Evolutionary conservation across 2,888 invertebrate genomes (phyloP), one percentile per base, ranked within the genome.

Genomic region (Gnatocerus cornutus): DNA sequence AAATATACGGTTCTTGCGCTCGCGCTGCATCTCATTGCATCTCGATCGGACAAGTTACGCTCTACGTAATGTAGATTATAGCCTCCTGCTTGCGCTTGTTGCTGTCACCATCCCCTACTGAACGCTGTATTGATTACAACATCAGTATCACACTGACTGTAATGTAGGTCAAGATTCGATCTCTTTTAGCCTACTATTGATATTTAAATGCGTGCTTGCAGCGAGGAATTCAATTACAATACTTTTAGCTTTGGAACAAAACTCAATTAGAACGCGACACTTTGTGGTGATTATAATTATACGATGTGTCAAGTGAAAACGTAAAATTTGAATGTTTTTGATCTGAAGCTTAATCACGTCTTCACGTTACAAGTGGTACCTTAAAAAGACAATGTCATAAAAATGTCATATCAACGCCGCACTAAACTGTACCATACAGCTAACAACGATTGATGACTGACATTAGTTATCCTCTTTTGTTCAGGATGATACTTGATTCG

Each of bases 81-180:
- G 48, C 55, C 63, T 63, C 63, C 16, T 37, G 61, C 53, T 63
- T 43, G 71, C 43, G 63, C 59, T 58, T 62, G 61, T 39, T 66
- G 71, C 76, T 75, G 74, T 77, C 74, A 77, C 74, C 79, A 78
- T 78, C 80, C 79, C 79, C 77, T 77, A 73, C 71, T 72, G 75
- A 72, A 75, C 41, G 69, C 72, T 68, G 75, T 80, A 80, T 81
- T 80, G 81, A 82, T 82, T 82, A 77, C 78, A 78, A 72, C 79
- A 81, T 81, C 79, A 81, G 81, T 80, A 81, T 80, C 73, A 71
- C 69, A 73, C 68, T 61, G 69, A 67, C 66, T 55, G 75, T 76
- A 77, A 83, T 82, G 77, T 83, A 82, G 82, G 82, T 82, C 83
- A 83, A 82, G 82, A 82, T 80, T 79, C 72, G 69, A 70, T 69